Conservation (phyloP, 2,888 invertebrate species). For the Cancer borealis region DNA sequence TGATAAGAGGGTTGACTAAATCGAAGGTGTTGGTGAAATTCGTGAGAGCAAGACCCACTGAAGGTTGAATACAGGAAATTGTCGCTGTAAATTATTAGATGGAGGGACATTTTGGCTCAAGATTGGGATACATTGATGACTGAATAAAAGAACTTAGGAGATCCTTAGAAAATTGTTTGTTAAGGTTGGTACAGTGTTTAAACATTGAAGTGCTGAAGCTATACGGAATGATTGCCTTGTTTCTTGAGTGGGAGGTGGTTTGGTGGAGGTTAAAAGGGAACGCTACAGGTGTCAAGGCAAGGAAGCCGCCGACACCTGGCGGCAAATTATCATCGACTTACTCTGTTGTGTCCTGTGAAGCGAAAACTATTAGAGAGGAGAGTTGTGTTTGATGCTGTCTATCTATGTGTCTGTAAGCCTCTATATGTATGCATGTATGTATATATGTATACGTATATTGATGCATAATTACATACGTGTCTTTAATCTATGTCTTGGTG, state of each 20-base stretch:
- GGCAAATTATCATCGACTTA: background rate
- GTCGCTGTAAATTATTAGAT: no score
- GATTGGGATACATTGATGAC: no score
- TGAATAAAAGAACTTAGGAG: no score
- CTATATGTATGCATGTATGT: conserved; percentile 48
- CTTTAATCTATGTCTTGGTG: background rate
- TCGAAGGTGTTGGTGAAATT: no score
- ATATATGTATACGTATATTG: background rate
- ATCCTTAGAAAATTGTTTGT: no score
- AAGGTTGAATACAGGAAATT: no score
- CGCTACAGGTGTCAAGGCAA: background rate
- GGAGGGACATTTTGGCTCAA: no score
- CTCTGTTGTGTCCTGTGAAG: background rate
- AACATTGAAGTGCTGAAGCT: no score
- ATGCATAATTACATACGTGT: background rate
- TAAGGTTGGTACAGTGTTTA: no score
- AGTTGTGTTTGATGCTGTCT: background rate
- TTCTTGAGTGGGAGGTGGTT: no score
- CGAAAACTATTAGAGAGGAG: background rate
- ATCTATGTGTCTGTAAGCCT: background rate
- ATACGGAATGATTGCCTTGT: no score
- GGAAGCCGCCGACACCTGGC: background rate
- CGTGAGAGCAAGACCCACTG: no score
- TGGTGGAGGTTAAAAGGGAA: background rate
- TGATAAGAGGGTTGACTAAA: background rate